These are phyloP conservation scores for Tetanocera ferruginea DNA, from an alignment of 2,888 invertebrate genomes.

Conservation along the genomic window DNA sequence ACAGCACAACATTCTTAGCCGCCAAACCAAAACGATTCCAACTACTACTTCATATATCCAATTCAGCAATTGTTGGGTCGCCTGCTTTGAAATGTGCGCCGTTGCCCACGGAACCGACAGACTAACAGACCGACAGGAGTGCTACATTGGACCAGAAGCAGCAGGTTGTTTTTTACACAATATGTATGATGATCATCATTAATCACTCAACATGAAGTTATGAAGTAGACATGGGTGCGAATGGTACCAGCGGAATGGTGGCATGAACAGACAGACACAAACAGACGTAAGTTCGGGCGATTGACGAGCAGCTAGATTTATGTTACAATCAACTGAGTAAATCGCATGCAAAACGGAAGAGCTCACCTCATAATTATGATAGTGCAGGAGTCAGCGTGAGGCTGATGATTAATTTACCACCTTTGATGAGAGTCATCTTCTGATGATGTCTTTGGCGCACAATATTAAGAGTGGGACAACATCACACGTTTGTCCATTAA, in stretches of 20 bases:
- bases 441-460: neutral
- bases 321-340: constrained; percentile 19
- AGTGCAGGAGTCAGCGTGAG: constrained; percentile 62
- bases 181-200: constrained; percentile 60
- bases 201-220: constrained; percentile 68
- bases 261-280: neutral
- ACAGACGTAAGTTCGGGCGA: neutral
- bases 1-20: constrained; percentile 19
- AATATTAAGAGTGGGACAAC: constrained; percentile 10
- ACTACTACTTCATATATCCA: neutral
- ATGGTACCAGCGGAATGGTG: neutral
- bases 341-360: constrained; percentile 39
- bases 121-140: neutral
- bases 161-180: constrained; percentile 38
- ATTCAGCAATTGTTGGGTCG: constrained; percentile 9
- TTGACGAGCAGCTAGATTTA: constrained; percentile 11
- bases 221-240: neutral
- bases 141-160: constrained; percentile 21
- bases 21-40: constrained; percentile 20
- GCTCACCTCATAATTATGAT: constrained; percentile 66
- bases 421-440: neutral
- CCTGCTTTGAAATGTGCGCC: constrained; percentile 33
- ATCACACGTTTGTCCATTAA: constrained; percentile 16
- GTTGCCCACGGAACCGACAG: constrained; percentile 15
- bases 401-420: constrained; percentile 41